phyloP scores from a whole-genome alignment of 2,113 vertebrate species.

The Nannobrachium achirus region DNA sequence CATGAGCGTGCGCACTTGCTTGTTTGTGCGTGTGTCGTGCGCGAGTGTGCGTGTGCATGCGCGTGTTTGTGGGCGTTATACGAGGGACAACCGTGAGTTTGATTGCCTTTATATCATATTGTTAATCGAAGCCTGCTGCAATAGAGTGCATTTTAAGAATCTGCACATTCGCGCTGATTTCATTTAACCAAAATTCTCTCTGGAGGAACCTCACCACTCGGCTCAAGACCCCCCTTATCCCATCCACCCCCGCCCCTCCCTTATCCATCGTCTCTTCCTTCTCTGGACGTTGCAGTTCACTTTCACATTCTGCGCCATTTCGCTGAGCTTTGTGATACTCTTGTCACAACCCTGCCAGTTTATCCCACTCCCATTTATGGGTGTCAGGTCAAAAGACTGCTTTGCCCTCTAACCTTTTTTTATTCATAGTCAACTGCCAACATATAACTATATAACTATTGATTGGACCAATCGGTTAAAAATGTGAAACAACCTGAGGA shows the following conservation, averaged over 20 bases:
- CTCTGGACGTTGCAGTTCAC: slow-evolving; percentile 60
- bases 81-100: slow-evolving; percentile 36
- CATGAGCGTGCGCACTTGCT: slow-evolving; percentile 9
- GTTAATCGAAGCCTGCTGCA: slow-evolving; percentile 51
- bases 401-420: not conserved
- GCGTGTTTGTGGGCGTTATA: slow-evolving; percentile 38
- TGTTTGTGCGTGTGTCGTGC: slow-evolving; percentile 37
- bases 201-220: slow-evolving; percentile 29
- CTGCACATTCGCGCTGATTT: slow-evolving; percentile 26
- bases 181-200: slow-evolving; percentile 37
- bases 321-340: slow-evolving; percentile 5
- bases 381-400: not conserved
- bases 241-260: slow-evolving; percentile 7
- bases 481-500: not conserved
- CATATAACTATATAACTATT: not conserved
- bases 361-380: slow-evolving; percentile 2
- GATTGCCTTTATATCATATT: slow-evolving; percentile 39
- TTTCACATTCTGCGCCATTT: slow-evolving; percentile 51
- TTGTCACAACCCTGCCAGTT: slow-evolving; percentile 13
- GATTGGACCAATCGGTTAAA: slow-evolving; percentile 6
- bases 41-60: slow-evolving; percentile 9
- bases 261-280: slow-evolving; percentile 16
- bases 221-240: not conserved
- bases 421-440: too few relatives aligned
- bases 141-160: slow-evolving; percentile 25